phyloP scores from a whole-genome alignment of 2,888 invertebrate species.

The Synanthedon formicaeformis region DNA sequence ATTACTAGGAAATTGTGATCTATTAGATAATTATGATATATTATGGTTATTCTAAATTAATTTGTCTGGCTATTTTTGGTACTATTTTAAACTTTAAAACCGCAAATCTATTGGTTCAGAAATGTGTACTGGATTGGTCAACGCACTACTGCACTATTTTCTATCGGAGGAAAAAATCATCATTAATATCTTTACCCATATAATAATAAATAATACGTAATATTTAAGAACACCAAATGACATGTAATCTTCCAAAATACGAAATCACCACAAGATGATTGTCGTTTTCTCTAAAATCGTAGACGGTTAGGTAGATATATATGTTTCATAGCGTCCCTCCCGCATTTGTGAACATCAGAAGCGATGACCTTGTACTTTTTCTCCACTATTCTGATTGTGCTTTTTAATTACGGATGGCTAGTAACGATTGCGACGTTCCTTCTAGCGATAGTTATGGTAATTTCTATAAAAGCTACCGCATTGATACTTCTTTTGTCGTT shows the following conservation, averaged over 20 bases:
- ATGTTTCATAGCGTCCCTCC: conserved; percentile 32
- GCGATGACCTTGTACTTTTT: conserved; percentile 25
- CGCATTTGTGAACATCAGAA: conserved; percentile 9
- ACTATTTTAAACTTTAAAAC: too few species aligned
- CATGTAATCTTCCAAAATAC: background rate
- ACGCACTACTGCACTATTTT: too few species aligned
- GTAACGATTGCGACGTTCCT: conserved; percentile 4
- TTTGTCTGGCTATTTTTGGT: too few species aligned
- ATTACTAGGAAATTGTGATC: too few species aligned
- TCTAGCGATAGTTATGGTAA: conserved; percentile 42
- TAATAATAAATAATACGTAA: too few species aligned
- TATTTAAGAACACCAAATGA: background rate
- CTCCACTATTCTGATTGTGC: conserved; percentile 23
- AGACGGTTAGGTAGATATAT: conserved; percentile 23
- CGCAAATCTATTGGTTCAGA: too few species aligned
- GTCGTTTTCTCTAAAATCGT: conserved; percentile 14
- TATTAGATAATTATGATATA: too few species aligned
- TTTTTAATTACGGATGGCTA: conserved; percentile 16
- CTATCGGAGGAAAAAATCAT: too few species aligned
- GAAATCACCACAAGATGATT: conserved; percentile 11
- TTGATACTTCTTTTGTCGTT: conserved; percentile 40
- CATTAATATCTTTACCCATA: too few species aligned
- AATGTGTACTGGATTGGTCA: too few species aligned
- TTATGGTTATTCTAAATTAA: too few species aligned
- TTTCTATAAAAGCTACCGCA: conserved; percentile 54